Base-by-base conservation (phyloP, 2,113 vertebrate species). In the Hassar affinis region DNA sequence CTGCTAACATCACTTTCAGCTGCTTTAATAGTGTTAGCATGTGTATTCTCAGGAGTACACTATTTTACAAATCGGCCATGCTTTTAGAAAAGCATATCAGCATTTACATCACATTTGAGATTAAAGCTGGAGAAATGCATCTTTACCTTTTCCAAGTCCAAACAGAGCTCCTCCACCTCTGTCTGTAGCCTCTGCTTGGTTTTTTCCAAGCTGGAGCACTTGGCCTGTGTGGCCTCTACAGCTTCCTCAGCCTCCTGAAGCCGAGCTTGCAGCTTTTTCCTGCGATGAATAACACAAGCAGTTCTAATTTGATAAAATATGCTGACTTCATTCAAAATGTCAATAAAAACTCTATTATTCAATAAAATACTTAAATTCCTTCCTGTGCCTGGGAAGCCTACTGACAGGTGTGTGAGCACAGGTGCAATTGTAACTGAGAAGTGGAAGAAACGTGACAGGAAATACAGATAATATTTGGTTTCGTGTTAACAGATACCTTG, bases 181-280 rank as follows among this genome's bases (percentile, higher is more conserved):
- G 91, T 91, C 85, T 95, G 94, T 38, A 95, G 85, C 83, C 94
- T 91, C 89, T 95, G 94, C 33, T 94, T 95, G 88, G 91, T 94
- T 87, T 95, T 95, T 88, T 95, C 94, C 88, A 95, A 89, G 3
- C 93, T 94, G 33, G 91, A 94, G 79, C 94, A 95, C 81, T 95
- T 95, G 75, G 93, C 89, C 83, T 94, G 94, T 0, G 93, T 94
- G 68, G 93, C 94, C 52, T 95, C 94, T 62, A 91, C 90, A 0
- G 92, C 92, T 86, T 95, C 94, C 88, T 95, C 94, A 0, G 94
- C 92, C 89, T 95, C 94, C 86, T 95, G 94, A 1, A 95, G 90
- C 42, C 94, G 90, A 38, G 64, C 81, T 0, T 86, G 87, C 71
- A 95, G 86, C 87, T 95, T 95, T 88, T 95, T 95, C 90, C 94